Percentiles rank a stretch among this genome's conserved stretches.
phyloP scores from a whole-genome alignment of 2,888 invertebrate species.

The Ctenicera cuprea region DNA sequence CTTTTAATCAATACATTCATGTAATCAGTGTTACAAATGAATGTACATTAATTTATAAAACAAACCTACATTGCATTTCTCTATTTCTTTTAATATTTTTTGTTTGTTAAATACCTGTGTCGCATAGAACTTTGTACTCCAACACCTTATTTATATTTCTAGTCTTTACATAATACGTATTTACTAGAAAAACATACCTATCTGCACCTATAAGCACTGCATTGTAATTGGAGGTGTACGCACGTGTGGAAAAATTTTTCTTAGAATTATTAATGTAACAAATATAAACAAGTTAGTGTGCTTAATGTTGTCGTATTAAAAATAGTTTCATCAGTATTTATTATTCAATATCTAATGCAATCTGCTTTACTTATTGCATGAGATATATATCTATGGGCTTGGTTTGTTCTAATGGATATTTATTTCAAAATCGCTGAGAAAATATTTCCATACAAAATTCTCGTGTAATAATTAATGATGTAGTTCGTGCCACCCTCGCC shows the following conservation, averaged over 20 bases:
- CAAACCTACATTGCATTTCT: neutral
- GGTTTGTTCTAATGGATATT: conserved; percentile 17
- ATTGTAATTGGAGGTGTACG: neutral
- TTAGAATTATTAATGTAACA: no score
- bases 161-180: conserved; percentile 14
- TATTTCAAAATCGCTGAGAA: conserved; percentile 16
- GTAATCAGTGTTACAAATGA: neutral
- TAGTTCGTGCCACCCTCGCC: neutral
- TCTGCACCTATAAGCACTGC: neutral
- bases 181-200: neutral
- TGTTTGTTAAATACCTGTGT: conserved; percentile 24
- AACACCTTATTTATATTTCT: conserved; percentile 30
- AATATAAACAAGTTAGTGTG: neutral
- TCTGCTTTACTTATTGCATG: conserved; percentile 26
- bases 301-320: neutral
- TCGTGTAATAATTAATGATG: conserved; percentile 1
- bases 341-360: conserved; percentile 21
- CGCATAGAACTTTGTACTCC: conserved; percentile 18
- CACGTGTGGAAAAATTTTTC: conserved; percentile 16
- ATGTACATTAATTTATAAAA: neutral
- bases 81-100: neutral
- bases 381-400: conserved; percentile 35
- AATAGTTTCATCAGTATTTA: conserved; percentile 10
- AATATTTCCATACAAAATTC: neutral
- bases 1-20: neutral